Conservation (phyloP, 35 echinoderm and acorn worm species). For the Apostichopus parvimensis region DNA sequence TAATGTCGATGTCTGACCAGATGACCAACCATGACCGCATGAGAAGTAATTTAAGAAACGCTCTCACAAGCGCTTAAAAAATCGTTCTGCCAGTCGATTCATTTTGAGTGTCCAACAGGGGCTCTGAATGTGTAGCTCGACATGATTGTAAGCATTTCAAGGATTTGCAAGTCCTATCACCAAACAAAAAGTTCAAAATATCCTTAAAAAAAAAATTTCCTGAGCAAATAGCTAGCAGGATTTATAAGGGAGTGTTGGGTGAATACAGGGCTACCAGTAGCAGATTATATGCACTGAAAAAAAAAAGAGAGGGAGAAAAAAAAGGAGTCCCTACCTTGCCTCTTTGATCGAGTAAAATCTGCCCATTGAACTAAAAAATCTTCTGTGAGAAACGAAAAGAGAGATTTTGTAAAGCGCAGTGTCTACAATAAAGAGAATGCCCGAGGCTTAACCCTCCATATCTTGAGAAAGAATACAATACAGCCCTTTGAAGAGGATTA, state of each 20-base stretch:
- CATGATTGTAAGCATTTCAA: not conserved
- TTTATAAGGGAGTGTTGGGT: constrained; percentile 42
- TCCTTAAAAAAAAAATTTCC: not conserved
- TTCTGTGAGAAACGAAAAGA: constrained; percentile 26
- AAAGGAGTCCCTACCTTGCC: constrained; percentile 10
- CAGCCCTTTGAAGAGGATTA: constrained; percentile 48
- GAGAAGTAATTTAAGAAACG: no score
- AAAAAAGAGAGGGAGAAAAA: not conserved
- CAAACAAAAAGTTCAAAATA: constrained; percentile 9
- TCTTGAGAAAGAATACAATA: constrained; percentile 45
- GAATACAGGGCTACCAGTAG: constrained; percentile 31
- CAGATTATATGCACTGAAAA: constrained; percentile 40
- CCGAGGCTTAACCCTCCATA: constrained; percentile 31
- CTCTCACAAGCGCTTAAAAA: no score
- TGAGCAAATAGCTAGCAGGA: constrained; percentile 35
- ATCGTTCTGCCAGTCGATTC: no score
- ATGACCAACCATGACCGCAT: no score
- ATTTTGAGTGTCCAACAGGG: no score
- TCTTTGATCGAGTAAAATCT: constrained; percentile 47
- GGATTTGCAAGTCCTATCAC: not conserved
- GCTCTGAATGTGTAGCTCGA: not conserved
- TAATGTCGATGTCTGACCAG: no score
- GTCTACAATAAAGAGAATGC: constrained; percentile 43
- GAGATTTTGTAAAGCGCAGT: constrained; percentile 44
- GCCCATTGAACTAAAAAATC: constrained; percentile 51